Base-by-base conservation (phyloP, 2,113 vertebrate genomes). In the Oncorhynchus mykiss region DNA sequence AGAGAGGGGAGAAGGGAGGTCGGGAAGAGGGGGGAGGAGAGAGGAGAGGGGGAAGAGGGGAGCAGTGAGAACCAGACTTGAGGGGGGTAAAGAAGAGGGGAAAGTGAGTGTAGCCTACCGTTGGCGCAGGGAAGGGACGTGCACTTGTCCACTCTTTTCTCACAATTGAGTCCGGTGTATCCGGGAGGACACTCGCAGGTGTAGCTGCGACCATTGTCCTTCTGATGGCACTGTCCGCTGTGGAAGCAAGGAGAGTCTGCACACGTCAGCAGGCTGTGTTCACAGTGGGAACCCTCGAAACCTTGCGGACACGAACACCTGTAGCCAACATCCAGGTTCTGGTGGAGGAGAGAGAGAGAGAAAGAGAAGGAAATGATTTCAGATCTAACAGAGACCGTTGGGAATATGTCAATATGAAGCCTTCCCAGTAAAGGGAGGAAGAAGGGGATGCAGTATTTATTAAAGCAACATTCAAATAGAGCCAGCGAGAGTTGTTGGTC, bases 121-220 rank as follows among this genome's bases (percentile, higher is more conserved):
- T 99, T 99, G 81, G 95, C 93, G 75, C 98, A 99, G 0, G 95
- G 97, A 87, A 97, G 96, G 87, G 93, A 96, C 39, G 95, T 97
- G 91, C 98, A 99, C 81, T 95, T 96, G 89, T 99, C 97, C 79
- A 98, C 96, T 87, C 96, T 98, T 90, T 97, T 99, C 91, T 99
- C 98, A 1, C 98, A 99, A 91, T 99, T 99, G 70, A 96, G 97
- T 66, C 98, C 98, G 0, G 97, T 98, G 91, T 96, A 99, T 83
- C 94, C 93, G 0, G 93, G 93, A 60, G 95, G 96, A 81, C 98
- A 99, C 80, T 95, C 87, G 0, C 98, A 99, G 76, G 91, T 83
- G 74, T 99, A 99, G 90, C 95, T 97, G 81, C 92, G 92, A 31
- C 96, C 96, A 76, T 94, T 94, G 72, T 94, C 96, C 78, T 93